Base-by-base conservation (phyloP, 2,797 vertebrate genomes). In the Champsocephalus esox region DNA sequence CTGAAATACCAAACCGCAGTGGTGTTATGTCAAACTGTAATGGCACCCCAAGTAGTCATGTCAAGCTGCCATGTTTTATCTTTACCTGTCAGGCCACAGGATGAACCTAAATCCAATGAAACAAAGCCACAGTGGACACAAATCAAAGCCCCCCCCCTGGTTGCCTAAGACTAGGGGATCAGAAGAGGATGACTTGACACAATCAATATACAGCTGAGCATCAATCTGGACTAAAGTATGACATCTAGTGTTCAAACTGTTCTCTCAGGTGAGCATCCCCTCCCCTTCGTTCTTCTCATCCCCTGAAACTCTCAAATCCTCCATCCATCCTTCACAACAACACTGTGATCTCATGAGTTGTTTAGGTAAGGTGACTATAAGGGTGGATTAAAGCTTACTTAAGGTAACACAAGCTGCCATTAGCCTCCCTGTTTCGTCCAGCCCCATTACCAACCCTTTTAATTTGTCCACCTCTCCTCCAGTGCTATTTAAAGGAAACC, bases 401-500 rank as follows among this genome's bases (percentile, higher is more conserved):
- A 85, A 84, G 83, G 86, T 82, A 92, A 91, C 81, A 87, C 86
- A 88, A 87, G 89, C 78, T 73, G 54, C 51, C 45, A 5, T 79
- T 43, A 72, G 77, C 75, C 49, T 83, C 75, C 72, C 14, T 41
- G 2, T 50, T n/a, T 14, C 72, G 55, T 16, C 66, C 81, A 17
- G 51, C 50, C 70, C 81, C 45, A n/a, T 64, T 76, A 76, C 77
- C 24, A 59, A 44, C 72, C 70, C 62, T 67, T 77, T 79, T 73
- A 48, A 58, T 71, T 60, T 64, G 63, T 71, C 84, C 71, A 81
- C 28, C 77, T 82, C 69, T 80, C 71, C 74, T 79, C 60, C 59
- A 50, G 45, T 49, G 85, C 92, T 93, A 93, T 94, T 92, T 94
- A 90, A 91, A 92, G 91, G 72, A 75, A 85, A 84, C 3, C 59